Base-by-base conservation (phyloP, 1,140 invertebrate genomes). In the Drosophila lini region DNA sequence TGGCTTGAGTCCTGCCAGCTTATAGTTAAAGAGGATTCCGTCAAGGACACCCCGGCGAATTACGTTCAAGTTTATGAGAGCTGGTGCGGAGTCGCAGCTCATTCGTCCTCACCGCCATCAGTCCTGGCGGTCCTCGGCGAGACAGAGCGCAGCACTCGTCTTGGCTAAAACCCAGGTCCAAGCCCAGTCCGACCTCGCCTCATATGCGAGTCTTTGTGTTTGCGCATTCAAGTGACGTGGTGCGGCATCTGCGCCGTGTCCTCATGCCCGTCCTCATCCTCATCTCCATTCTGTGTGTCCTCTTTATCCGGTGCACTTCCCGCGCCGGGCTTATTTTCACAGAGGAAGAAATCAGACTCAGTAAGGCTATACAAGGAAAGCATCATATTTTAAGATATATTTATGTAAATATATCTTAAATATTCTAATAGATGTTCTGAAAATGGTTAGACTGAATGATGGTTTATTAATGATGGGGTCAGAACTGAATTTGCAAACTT, bases 121-220 rank as follows among this genome's bases (percentile, higher is more conserved):
- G 47, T 77, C 74, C 47, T 69, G 42, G 31, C 19, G 28, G 63
- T 70, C 52, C 52, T 38, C 34, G 50, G 55, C n/a, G 25, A 67
- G 44, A 32, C 62, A 40, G 56, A 31, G 34, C 42, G 25, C 19
- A 28, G 22, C 34, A 16, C 42, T 32, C 62, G 25, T 31, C 53
- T 42, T 42, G 22, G 32, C 64, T 36, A 47, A 47, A 41, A 57
- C 52, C 52, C 15, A 70, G 31, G 47, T 61, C 63, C 38, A 31
- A 42, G 41, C 57, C 73, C 59, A 47, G 62, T 53, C 61, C 48
- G 50, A 60, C 47, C 44, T 62, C 62, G 55, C 41, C 76, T 80
- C 83, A 88, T 82, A 77, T 86, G 83, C 79, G 52, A 88, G 60
- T 82, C 82, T 86, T 88, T 86, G 82, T 86, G 83, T 86, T 86